A percentile compares a stretch with the other conserved stretches of the same genome.
phyloP scores from a whole-genome alignment of 2,113 vertebrate genomes.

The Notothenia rossii region DNA sequence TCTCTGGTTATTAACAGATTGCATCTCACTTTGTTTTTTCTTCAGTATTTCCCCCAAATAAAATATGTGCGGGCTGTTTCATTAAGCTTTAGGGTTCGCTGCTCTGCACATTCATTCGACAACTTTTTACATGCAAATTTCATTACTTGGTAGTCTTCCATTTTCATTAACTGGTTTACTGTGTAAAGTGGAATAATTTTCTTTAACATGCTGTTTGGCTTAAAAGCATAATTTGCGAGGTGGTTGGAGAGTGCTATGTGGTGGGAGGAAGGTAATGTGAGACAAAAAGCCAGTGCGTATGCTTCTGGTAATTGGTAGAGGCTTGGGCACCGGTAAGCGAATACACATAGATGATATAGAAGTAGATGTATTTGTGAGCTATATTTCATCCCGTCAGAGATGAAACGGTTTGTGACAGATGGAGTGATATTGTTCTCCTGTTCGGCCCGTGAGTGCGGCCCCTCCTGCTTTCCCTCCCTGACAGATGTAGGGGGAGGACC shows the following conservation, averaged over 20 bases:
- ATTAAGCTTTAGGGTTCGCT: conserved; percentile 39
- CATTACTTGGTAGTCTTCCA: conserved; percentile 45
- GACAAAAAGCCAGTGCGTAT: conserved; percentile 64
- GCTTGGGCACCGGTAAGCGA: conserved; percentile 70
- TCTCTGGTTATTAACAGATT: conserved; percentile 74
- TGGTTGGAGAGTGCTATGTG: conserved; percentile 64
- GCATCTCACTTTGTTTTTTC: conserved; percentile 59
- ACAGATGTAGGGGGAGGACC: conserved; percentile 87
- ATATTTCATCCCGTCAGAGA: conserved; percentile 83
- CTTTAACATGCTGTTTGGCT: conserved; percentile 61
- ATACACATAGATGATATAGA: conserved; percentile 71
- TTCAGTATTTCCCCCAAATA: conserved; percentile 46
- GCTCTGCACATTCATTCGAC: conserved; percentile 45
- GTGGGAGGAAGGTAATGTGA: conserved; percentile 76
- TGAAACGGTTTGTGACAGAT: conserved; percentile 86
- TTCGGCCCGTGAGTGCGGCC: conserved; percentile 72
- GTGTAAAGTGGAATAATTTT: conserved; percentile 67
- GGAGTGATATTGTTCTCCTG: conserved; percentile 84
- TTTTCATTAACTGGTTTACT: conserved; percentile 66
- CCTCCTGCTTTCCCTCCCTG: conserved; percentile 81
- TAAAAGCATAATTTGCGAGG: conserved; percentile 74
- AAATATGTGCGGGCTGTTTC: conserved; percentile 55
- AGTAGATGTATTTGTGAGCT: conserved; percentile 74
- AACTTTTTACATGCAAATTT: conserved; percentile 69
- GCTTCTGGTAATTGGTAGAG: conserved; percentile 69